phyloP scores from a whole-genome alignment of 1,140 invertebrate genomes.

The Anthonomus grandis region DNA sequence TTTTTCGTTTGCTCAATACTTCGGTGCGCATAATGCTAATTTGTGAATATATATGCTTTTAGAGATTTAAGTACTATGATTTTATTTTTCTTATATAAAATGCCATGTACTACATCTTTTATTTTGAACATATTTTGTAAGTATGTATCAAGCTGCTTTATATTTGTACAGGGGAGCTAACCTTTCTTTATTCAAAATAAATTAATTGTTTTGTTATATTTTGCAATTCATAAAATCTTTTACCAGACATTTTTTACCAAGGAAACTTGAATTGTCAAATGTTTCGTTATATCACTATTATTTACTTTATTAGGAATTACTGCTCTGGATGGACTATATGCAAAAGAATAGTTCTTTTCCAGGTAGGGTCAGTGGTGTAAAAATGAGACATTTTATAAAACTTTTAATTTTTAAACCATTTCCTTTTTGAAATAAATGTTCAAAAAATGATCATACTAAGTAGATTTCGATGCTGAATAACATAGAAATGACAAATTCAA shows the following conservation, averaged over 20 bases:
- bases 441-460: too few relatives aligned
- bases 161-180: constrained; percentile 47
- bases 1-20: constrained; percentile 41
- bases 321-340: constrained; percentile 45
- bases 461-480: too few relatives aligned
- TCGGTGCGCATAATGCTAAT: constrained; percentile 33
- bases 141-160: constrained; percentile 37
- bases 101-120: constrained; percentile 31
- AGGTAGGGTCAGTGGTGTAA: constrained; percentile 29
- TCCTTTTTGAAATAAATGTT: too few relatives aligned
- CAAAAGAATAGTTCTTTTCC: constrained; percentile 40
- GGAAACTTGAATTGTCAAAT: too few relatives aligned
- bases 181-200: constrained; percentile 36
- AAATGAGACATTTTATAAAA: too few relatives aligned
- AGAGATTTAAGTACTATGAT: constrained; percentile 46
- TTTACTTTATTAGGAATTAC: constrained; percentile 16
- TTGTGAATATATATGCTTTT: too few relatives aligned
- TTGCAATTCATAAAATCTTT: constrained; percentile 17
- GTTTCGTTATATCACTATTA: too few relatives aligned
- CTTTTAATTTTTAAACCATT: too few relatives aligned
- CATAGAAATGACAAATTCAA: too few relatives aligned
- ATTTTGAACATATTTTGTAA: too few relatives aligned
- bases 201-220: constrained; percentile 37
- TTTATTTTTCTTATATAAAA: constrained; percentile 40
- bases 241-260: constrained; percentile 13